Evolutionary conservation across 1,140 invertebrate genomes (phyloP), one percentile per base, ranked within the genome.

Genomic region (Drosophila santomea): DNA sequence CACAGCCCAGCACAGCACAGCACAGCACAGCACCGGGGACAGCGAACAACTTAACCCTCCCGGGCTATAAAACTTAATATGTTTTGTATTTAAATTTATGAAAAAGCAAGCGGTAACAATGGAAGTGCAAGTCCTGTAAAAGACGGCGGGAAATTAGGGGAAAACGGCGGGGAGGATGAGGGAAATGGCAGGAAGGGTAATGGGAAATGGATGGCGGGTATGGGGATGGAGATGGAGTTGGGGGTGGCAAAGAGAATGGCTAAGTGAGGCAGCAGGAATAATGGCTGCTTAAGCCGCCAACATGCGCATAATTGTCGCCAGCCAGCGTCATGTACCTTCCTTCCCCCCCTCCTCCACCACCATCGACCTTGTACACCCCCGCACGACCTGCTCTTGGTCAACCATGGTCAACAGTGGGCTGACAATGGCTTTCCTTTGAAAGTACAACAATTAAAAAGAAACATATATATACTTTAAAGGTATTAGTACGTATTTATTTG

Each of bases 11-110:
- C 20, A 20, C 20, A 20, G 20, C 20, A 1, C 20, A 20, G 20
- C 20, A 20, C 20, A 20, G 20, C 14, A 7, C 48, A 17, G 58
- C 20, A 23, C 25, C 4, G 15, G 50, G 52, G 67, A 52, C 43
- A 28, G 59, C 47, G 72, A 55, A 89, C 75, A 79, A 83, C 76
- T 88, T 83, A 83, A 89, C 66, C 84, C 63, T 54, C 73, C 67
- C 67, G 61, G 85, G 83, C 83, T 80, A 88, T 88, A 88, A 88
- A 88, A 88, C 83, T 89, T 88, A 88, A 88, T 88, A 88, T 89
- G 83, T 88, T 88, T 88, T 83, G 83, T 88, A 88, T 88, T 88
- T 88, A 88, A 88, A 88, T 88, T 88, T 88, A 88, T 88, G 84
- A 88, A 88, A 85, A 85, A 78, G 61, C 78, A 74, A 71, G 67